These are phyloP conservation scores for Jaculus jaculus DNA, from an alignment of 2,113 vertebrate species.

Conservation along the genomic window DNA sequence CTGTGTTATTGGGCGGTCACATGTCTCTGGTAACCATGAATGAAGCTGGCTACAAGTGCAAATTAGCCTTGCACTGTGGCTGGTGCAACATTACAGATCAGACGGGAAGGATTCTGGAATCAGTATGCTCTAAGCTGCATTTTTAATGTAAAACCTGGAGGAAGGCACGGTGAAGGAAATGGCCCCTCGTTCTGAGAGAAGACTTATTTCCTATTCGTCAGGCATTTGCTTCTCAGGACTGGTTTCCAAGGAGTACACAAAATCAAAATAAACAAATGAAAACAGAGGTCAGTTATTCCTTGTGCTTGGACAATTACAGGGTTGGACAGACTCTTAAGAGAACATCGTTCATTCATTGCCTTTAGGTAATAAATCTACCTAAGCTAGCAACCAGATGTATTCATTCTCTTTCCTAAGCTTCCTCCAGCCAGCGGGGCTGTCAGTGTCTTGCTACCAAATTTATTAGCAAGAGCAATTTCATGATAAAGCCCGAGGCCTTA, in stretches of 20 bases:
- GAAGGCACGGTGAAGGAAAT: background rate
- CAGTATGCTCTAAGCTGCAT: conserved; percentile 15
- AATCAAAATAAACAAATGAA: conserved; percentile 56
- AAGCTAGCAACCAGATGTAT: background rate
- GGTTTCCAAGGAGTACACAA: conserved; percentile 50
- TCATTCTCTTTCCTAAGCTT: background rate
- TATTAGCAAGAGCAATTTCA: conserved; percentile 47
- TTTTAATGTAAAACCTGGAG: background rate
- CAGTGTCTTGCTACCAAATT: conserved; percentile 7
- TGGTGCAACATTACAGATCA: background rate
- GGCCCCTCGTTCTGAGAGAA: background rate
- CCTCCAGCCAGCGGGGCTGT: background rate
- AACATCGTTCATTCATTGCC: background rate
- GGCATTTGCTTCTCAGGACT: background rate
- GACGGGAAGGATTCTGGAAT: background rate
- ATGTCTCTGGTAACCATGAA: background rate
- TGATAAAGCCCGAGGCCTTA: background rate
- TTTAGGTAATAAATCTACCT: conserved; percentile 7
- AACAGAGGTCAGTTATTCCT: background rate
- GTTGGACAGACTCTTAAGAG: background rate
- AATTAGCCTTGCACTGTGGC: background rate
- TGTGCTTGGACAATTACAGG: background rate
- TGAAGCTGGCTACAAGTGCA: background rate
- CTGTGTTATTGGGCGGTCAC: background rate
- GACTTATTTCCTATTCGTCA: conserved; percentile 5